These are phyloP conservation scores for Percopsis omiscomaycus DNA, from an alignment of 2,797 vertebrate genomes.

Conservation along the genomic window DNA sequence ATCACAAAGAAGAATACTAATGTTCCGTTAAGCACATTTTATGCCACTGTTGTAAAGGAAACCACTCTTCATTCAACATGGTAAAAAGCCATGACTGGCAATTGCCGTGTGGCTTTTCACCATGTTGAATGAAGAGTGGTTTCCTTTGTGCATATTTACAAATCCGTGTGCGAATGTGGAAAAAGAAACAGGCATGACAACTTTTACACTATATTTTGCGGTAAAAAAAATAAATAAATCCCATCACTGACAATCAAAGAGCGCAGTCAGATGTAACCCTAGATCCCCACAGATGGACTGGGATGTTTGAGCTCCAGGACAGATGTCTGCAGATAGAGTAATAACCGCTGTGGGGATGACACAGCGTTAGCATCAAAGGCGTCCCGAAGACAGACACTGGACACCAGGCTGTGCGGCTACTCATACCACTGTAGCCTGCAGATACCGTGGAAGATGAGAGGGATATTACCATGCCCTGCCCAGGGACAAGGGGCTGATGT, in stretches of 20 bases:
- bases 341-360: slow-evolving; percentile 36
- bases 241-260: neutral
- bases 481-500: slow-evolving; percentile 2
- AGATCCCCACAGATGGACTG: slow-evolving; percentile 5
- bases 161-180: neutral
- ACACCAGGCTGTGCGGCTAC: slow-evolving; percentile 33
- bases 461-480: slow-evolving; percentile 31
- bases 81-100: no score
- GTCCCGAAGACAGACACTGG: slow-evolving; percentile 41
- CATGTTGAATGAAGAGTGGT: no score
- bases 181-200: neutral
- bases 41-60: no score
- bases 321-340: slow-evolving; percentile 26
- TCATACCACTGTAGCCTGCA: slow-evolving; percentile 58
- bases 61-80: no score
- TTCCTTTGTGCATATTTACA: no score
- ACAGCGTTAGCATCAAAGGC: slow-evolving; percentile 12
- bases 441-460: slow-evolving; percentile 38
- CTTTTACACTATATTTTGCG: neutral
- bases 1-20: no score
- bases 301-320: neutral
- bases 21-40: no score
- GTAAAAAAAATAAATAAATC: slow-evolving; percentile 4
- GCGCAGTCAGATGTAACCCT: neutral
- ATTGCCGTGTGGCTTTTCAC: no score